A percentile compares a stretch with the other conserved stretches of the same genome.
These are phyloP conservation scores for Zhuqinia jingwanae DNA, from an alignment of 2,888 invertebrate species.

Conservation along the genomic window DNA sequence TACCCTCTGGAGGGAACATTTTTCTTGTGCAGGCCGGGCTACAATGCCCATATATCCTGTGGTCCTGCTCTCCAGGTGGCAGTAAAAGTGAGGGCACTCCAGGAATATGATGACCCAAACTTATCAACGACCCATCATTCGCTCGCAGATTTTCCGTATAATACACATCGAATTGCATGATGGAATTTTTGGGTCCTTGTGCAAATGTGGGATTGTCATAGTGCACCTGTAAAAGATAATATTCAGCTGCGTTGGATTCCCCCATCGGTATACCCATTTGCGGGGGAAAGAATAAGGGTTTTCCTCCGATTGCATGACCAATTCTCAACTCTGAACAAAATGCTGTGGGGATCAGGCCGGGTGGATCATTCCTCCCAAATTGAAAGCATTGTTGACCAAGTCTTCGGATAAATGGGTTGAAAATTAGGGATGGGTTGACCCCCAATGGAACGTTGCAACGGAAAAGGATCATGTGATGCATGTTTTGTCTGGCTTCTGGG, in stretches of 20 bases:
- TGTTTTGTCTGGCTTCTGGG: not conserved
- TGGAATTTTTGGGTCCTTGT: not conserved
- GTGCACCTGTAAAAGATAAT: constrained; percentile 23
- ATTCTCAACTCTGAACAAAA: not conserved
- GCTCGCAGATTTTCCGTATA: constrained; percentile 10
- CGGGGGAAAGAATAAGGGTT: constrained; percentile 24
- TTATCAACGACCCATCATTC: constrained; percentile 17
- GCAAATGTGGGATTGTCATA: not conserved
- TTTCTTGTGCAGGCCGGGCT: not conserved
- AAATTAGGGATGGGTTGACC: not conserved
- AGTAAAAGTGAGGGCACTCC: constrained; percentile 1
- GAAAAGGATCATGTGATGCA: constrained; percentile 10
- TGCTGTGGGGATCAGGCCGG: not conserved
- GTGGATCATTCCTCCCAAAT: not conserved
- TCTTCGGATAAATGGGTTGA: not conserved
- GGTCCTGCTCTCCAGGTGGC: not conserved
- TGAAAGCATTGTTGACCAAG: not conserved
- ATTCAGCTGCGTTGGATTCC: constrained; percentile 28
- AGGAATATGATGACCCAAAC: constrained; percentile 38
- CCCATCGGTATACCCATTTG: constrained; percentile 50
- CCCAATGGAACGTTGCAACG: not conserved
- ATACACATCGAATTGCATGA: constrained; percentile 15
- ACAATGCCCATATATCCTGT: constrained; percentile 42
- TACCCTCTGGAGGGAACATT: constrained; percentile 23
- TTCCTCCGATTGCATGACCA: not conserved